Conservation (phyloP, 2,888 invertebrate species). For the Torymus texanus region DNA sequence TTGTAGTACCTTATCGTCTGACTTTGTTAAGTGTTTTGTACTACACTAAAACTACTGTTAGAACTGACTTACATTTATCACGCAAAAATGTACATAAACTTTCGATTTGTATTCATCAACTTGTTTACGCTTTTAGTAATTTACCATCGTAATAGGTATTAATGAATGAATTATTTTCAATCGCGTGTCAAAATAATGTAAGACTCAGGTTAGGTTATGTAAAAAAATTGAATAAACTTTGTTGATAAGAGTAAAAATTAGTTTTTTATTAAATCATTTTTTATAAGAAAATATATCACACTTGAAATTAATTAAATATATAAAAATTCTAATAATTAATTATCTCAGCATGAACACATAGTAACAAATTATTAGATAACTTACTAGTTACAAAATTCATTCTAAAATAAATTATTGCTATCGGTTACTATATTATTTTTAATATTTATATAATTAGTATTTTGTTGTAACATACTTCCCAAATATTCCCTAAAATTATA, state of each 20-base stretch:
- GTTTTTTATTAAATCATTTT: slow-evolving; percentile 25
- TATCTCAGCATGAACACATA: no score
- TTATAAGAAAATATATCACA: slow-evolving; percentile 3
- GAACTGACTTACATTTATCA: slow-evolving; percentile 15
- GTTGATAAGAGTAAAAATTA: slow-evolving; percentile 32
- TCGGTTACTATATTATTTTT: no score
- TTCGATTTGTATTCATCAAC: slow-evolving; percentile 32
- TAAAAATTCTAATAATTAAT: slow-evolving; percentile 12
- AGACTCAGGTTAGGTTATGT: slow-evolving; percentile 33
- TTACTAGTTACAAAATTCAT: not conserved
- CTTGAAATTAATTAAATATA: not conserved
- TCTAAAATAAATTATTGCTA: not conserved
- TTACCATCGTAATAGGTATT: slow-evolving; percentile 13
- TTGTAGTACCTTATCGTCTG: not conserved
- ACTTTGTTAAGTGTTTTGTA: slow-evolving; percentile 37
- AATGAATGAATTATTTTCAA: slow-evolving; percentile 22
- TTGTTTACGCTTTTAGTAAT: slow-evolving; percentile 35
- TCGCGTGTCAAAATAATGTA: slow-evolving; percentile 34
- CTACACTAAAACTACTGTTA: slow-evolving; percentile 21
- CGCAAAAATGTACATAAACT: slow-evolving; percentile 41
- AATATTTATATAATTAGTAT: no score
- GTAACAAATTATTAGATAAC: not conserved
- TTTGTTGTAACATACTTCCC: no score
- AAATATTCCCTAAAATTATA: no score
- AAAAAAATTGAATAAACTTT: slow-evolving; percentile 46